These are phyloP conservation scores for Eurystomus gularis DNA, from an alignment of 2,113 vertebrate genomes.

Conservation along the genomic window DNA sequence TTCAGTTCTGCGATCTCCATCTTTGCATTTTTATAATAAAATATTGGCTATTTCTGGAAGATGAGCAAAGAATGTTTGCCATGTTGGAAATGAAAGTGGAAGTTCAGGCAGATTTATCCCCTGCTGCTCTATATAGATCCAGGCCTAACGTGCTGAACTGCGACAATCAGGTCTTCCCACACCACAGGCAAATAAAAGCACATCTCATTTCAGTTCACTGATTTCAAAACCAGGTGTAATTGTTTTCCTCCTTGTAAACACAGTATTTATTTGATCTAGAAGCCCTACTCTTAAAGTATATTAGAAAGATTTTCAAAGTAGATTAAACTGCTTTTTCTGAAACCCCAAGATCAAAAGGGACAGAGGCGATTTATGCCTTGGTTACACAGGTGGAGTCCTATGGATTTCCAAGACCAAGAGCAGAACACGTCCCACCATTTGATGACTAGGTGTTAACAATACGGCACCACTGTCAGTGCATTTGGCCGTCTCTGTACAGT, in stretches of 20 bases:
- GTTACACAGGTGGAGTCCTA: neutral
- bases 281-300: neutral
- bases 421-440: neutral
- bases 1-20: neutral
- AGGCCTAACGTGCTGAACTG: neutral
- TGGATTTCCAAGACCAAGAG: neutral
- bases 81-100: neutral
- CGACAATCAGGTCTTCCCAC: neutral
- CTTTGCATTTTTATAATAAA: neutral
- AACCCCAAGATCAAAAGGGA: neutral
- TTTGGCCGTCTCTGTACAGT: neutral
- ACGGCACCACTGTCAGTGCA: neutral
- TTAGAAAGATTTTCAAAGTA: neutral
- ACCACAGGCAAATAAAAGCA: neutral
- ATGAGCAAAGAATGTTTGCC: neutral
- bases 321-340: neutral
- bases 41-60: neutral
- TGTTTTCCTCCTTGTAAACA: neutral
- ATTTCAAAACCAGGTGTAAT: neutral
- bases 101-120: neutral
- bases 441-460: neutral
- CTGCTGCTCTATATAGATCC: neutral
- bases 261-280: neutral
- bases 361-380: neutral
- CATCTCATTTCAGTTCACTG: neutral